Evolutionary conservation across 1,140 invertebrate species (phyloP).

Genomic region (Drosophila tani): DNA sequence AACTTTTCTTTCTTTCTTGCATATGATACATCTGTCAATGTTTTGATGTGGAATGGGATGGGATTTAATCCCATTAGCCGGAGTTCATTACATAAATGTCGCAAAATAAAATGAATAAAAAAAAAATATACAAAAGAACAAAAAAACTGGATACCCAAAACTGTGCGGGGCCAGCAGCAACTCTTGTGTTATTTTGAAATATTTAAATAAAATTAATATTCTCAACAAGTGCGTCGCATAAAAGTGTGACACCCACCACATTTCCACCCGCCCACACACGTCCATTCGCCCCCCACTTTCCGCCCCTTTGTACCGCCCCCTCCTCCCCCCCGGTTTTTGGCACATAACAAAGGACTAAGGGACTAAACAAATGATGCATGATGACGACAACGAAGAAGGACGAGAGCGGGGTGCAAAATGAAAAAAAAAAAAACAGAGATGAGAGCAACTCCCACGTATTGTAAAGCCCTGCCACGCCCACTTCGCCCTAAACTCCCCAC

Average conservation of each 20-base stretch:
- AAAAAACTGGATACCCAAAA: slow-evolving; percentile 3
- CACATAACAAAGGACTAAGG: slow-evolving; percentile 74
- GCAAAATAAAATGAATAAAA: slow-evolving; percentile 38
- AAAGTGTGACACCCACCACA: slow-evolving; percentile 57
- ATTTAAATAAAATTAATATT: slow-evolving; percentile 81
- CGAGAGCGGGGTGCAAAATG: slow-evolving; percentile 10
- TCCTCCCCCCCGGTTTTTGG: slow-evolving; percentile 34
- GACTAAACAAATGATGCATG: slow-evolving; percentile 79
- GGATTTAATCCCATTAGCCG: slow-evolving; percentile 38
- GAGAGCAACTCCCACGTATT: slow-evolving; percentile 47
- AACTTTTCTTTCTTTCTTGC: neutral
- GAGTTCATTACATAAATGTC: slow-evolving; percentile 41
- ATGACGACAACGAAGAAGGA: slow-evolving; percentile 52
- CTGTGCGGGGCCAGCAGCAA: slow-evolving; percentile 19
- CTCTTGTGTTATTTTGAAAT: slow-evolving; percentile 58
- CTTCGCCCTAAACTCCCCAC: neutral
- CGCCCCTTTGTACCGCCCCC: neutral
- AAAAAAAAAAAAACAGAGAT: slow-evolving; percentile 20
- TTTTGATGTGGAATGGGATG: neutral
- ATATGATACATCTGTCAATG: slow-evolving; percentile 10
- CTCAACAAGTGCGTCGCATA: slow-evolving; percentile 73
- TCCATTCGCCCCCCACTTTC: slow-evolving; percentile 3
- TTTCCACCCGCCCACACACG: slow-evolving; percentile 30
- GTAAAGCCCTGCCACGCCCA: slow-evolving; percentile 25
- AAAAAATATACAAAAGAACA: slow-evolving; percentile 6